Evolutionary conservation across 2,113 vertebrate species (phyloP), one percentile per base, ranked within the genome.

Genomic region (Myotis brandtii): DNA sequence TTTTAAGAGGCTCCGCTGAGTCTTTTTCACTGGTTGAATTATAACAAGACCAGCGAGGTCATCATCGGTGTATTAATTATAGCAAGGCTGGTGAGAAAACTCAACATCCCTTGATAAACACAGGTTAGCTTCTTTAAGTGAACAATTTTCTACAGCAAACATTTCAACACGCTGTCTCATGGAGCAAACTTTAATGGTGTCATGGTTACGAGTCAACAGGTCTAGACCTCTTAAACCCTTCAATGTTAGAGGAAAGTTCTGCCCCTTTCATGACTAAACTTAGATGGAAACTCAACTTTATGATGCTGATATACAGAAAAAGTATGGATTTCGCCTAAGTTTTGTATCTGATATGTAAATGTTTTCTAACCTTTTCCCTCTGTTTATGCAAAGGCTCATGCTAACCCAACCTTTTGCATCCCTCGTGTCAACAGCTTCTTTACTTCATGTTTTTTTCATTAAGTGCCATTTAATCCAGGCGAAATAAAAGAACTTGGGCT

Each of bases 311-410:
- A 40, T 89, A 12, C n/a, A 80, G 43, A 48, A 62, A 73, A 92
- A 86, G 30, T 90, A 77, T 75, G 77, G 76, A 83, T 92, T 86
- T 91, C 90, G 67, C 94, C 32, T 94, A 90, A n/a, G 64, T 73
- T 91, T 95, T 77, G 43, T 46, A 92, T 90, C 52, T 86, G 84
- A 77, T 92, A 46, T 93, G 79, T 92, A 97, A 97, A 95, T 85
- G 85, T 95, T 93, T 93, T 95, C 75, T 90, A 77, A 85, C 73
- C 90, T 95, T 96, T 96, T 72, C 85, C 84, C 85, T 91, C 67
- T 75, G 73, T 82, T 66, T 87, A 37, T 90, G 48, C 34, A 64
- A 76, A 94, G 62, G 54, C 92, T 52, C 64, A 46, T 1, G 73
- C 54, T 87, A 93, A 64, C 43, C 48, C 52, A 48, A 84, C 70